Conservation (phyloP, 2,797 vertebrate genomes). For the Phoxinus dragarum region DNA sequence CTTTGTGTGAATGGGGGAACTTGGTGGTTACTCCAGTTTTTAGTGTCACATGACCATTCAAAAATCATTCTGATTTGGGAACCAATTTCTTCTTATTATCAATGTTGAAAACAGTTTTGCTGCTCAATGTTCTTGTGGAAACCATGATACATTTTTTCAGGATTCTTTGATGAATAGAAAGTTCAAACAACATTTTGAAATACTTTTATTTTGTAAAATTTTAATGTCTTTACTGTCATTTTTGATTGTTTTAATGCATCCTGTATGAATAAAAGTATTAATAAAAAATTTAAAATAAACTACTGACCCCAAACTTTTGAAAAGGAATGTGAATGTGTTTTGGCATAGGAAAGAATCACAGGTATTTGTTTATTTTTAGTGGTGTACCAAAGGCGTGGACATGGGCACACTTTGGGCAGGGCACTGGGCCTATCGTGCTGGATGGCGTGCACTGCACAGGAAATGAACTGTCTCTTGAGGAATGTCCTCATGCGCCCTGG, state of each 20-base stretch:
- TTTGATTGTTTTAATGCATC: background rate
- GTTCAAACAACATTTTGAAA: background rate
- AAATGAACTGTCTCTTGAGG: slow-evolving; percentile 87
- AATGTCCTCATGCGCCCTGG: slow-evolving; percentile 86
- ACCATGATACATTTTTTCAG: background rate
- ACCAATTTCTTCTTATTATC: background rate
- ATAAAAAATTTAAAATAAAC: background rate
- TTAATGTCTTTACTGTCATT: background rate
- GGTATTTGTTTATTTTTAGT: slow-evolving; percentile 68
- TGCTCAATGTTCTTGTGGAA: background rate
- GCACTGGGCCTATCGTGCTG: slow-evolving; percentile 82
- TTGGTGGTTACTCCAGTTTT: background rate
- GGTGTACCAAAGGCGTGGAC: slow-evolving; percentile 81
- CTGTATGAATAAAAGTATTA: background rate
- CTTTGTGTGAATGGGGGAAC: background rate
- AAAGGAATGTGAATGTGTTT: background rate
- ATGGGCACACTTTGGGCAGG: slow-evolving; percentile 80
- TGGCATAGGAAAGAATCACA: background rate
- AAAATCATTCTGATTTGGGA: background rate
- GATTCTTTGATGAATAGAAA: background rate
- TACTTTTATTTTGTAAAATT: too few relatives aligned
- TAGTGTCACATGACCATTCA: background rate
- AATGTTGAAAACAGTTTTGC: background rate
- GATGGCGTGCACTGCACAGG: slow-evolving; percentile 86
- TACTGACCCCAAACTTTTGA: background rate